phyloP scores from a whole-genome alignment of 2,113 vertebrate genomes.

The Lepisosteus oculatus region DNA sequence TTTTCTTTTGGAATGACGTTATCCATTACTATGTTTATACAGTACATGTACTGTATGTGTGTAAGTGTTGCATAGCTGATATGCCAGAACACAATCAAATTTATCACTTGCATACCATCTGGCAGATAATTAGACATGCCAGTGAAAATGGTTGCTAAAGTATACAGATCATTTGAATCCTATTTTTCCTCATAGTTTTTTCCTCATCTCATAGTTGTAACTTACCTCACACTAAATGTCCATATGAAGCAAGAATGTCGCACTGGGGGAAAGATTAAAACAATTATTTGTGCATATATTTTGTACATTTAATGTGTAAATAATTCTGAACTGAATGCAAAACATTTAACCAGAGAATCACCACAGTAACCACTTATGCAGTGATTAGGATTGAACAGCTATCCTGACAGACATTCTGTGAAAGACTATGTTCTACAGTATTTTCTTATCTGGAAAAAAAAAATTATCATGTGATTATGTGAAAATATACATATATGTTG shows the following conservation, averaged over 20 bases:
- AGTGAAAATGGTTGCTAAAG: conserved; percentile 1
- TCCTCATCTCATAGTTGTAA: neutral
- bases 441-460: too few relatives aligned
- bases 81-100: neutral
- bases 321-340: too few relatives aligned
- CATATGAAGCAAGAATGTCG: neutral
- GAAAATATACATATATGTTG: neutral
- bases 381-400: too few relatives aligned
- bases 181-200: neutral
- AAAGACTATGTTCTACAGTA: too few relatives aligned
- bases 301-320: too few relatives aligned
- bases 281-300: too few relatives aligned
- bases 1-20: neutral
- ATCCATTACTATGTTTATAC: neutral
- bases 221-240: neutral
- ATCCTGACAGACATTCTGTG: too few relatives aligned
- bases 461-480: too few relatives aligned
- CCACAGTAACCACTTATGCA: too few relatives aligned
- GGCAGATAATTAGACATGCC: conserved; percentile 14
- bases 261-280: too few relatives aligned
- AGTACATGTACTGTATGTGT: conserved; percentile 13
- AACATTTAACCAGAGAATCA: too few relatives aligned
- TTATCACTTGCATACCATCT: conserved; percentile 12
- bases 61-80: neutral
- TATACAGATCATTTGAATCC: conserved; percentile 2